Conservation (phyloP, 2,888 invertebrate species). For the Cotesia congregata region DNA sequence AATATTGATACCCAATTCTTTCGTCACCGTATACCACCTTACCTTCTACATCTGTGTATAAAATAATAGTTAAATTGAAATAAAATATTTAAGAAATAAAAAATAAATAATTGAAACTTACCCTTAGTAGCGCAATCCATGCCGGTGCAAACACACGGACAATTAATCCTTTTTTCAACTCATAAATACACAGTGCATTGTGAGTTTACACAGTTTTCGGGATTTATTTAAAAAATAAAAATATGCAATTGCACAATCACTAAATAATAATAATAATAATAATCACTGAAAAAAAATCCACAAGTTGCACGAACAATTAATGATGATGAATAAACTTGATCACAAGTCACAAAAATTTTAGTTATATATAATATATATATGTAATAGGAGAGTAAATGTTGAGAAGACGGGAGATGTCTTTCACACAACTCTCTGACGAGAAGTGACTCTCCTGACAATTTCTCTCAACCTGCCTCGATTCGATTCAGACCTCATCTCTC, state of each 20-base stretch:
- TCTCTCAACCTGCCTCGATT: constrained; percentile 57
- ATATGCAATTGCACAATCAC: not conserved
- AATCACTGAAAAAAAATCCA: not conserved
- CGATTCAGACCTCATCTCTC: constrained; percentile 52
- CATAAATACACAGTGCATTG: constrained; percentile 15
- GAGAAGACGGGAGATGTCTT: constrained; percentile 38
- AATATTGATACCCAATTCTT: constrained; percentile 4
- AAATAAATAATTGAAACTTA: constrained; percentile 42
- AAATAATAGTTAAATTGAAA: too few species aligned
- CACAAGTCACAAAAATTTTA: not conserved
- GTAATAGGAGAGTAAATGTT: not conserved
- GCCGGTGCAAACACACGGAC: constrained; percentile 46
- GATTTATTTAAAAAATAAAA: not conserved
- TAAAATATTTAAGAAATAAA: not conserved
- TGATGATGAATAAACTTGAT: not conserved
- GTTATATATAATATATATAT: not conserved
- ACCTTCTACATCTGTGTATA: constrained; percentile 3
- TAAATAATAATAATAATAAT: not conserved
- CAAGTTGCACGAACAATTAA: not conserved
- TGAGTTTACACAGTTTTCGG: not conserved
- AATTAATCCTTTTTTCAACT: constrained; percentile 39
- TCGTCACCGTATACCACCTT: too few species aligned
- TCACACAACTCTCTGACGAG: constrained; percentile 55
- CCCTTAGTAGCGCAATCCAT: constrained; percentile 63
- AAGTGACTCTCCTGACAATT: constrained; percentile 61